These are phyloP conservation scores for Monopis laevigella DNA, from an alignment of 2,888 invertebrate genomes.

Conservation along the genomic window DNA sequence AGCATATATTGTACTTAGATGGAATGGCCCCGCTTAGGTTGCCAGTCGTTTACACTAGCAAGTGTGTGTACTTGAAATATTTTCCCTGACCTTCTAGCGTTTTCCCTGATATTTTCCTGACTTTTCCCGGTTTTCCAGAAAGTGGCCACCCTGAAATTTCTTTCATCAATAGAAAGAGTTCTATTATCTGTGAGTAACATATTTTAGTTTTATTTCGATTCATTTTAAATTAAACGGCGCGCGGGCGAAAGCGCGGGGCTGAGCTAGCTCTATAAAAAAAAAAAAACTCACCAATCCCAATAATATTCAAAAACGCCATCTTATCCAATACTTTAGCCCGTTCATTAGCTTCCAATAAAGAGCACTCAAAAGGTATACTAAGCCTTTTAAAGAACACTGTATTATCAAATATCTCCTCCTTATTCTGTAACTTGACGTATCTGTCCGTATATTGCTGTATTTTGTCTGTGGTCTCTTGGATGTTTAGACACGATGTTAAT, in stretches of 20 bases:
- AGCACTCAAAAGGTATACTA: slow-evolving; percentile 67
- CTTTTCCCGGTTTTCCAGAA: too few relatives aligned
- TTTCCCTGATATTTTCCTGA: too few relatives aligned
- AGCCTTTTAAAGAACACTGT: slow-evolving; percentile 60
- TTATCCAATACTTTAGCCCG: slow-evolving; percentile 58
- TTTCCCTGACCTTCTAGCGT: too few relatives aligned
- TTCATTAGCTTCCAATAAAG: slow-evolving; percentile 69
- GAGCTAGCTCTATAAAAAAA: neutral
- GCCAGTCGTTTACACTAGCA: too few relatives aligned
- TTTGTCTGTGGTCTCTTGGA: slow-evolving; percentile 30
- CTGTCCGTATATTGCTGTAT: slow-evolving; percentile 33
- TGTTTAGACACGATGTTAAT: slow-evolving; percentile 33
- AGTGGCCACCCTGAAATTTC: too few relatives aligned
- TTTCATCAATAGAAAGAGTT: too few relatives aligned
- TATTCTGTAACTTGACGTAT: slow-evolving; percentile 28
- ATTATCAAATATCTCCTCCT: slow-evolving; percentile 37
- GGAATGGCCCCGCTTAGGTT: too few relatives aligned
- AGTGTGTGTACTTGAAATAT: too few relatives aligned
- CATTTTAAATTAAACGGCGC: too few relatives aligned
- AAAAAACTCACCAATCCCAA: slow-evolving; percentile 64
- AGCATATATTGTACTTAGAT: too few relatives aligned
- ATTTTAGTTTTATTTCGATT: too few relatives aligned
- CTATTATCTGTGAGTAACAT: too few relatives aligned
- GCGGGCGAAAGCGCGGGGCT: neutral
- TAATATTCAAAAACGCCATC: slow-evolving; percentile 70